Percentiles rank a stretch among this genome's conserved stretches.
Conservation (phyloP, 2,113 vertebrate genomes). For the Capreolus pygargus region DNA sequence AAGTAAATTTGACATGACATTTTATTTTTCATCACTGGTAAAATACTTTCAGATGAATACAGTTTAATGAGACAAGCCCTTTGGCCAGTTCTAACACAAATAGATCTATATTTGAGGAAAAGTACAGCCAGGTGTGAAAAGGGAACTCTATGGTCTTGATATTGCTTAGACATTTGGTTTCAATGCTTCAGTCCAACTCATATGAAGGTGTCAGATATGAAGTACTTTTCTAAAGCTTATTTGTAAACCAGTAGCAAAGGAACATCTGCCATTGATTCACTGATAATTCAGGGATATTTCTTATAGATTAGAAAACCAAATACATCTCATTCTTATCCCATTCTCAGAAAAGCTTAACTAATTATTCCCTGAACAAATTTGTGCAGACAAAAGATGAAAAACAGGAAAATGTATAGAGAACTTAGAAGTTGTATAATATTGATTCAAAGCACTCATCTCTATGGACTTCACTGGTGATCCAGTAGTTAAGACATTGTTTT, state of each 20-base stretch:
- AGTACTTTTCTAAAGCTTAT: background rate
- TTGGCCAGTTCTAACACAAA: constrained; percentile 32
- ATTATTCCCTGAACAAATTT: background rate
- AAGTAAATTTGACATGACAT: constrained; percentile 68
- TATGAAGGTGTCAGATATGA: background rate
- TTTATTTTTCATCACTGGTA: constrained; percentile 57
- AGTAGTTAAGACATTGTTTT: background rate
- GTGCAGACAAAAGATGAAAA: background rate
- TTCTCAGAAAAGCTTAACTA: background rate
- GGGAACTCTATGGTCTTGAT: background rate
- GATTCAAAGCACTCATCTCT: background rate
- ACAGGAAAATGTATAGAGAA: background rate
- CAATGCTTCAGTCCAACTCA: background rate
- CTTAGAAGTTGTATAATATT: background rate
- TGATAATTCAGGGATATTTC: background rate
- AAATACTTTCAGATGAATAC: constrained; percentile 60
- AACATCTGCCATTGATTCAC: background rate
- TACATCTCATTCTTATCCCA: background rate
- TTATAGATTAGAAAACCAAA: background rate
- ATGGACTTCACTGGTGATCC: background rate
- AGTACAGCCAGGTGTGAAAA: background rate
- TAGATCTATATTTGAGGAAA: background rate
- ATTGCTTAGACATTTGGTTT: background rate
- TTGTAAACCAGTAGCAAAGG: background rate
- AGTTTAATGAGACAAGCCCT: constrained; percentile 52